Evolutionary conservation across 2,113 vertebrate species (phyloP).

Genomic region (Epinephelus fuscoguttatus): DNA sequence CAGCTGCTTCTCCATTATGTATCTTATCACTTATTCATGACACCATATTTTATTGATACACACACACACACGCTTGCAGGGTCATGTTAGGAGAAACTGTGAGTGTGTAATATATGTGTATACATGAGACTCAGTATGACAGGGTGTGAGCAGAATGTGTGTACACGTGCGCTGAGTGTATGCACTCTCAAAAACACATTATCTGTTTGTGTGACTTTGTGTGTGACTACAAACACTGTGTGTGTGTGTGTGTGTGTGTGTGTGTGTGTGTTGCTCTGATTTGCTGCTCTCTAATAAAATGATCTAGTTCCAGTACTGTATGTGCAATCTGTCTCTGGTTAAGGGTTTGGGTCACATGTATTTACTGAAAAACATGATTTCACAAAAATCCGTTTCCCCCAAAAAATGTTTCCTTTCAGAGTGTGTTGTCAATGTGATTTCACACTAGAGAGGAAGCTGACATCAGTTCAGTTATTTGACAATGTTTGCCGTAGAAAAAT

Average conservation of each 20-base stretch:
- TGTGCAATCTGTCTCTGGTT: neutral
- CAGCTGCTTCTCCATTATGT: conserved; percentile 76
- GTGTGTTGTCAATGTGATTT: neutral
- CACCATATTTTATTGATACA: conserved; percentile 79
- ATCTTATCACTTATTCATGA: conserved; percentile 79
- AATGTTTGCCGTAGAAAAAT: too few species aligned
- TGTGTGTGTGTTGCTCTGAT: neutral
- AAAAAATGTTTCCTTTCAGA: neutral
- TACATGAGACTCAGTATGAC: conserved; percentile 29
- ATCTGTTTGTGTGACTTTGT: conserved; percentile 26
- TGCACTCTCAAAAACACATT: conserved; percentile 17
- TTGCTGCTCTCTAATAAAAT: neutral
- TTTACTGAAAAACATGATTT: neutral
- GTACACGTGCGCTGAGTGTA: conserved; percentile 26
- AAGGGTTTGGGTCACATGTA: neutral
- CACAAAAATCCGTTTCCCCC: neutral
- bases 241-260: conserved; percentile 26
- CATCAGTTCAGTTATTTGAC: neutral
- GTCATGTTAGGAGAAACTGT: conserved; percentile 57
- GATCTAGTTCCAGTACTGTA: neutral
- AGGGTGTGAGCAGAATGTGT: conserved; percentile 42
- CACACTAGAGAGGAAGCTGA: neutral
- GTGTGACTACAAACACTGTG: conserved; percentile 29
- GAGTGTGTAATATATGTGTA: conserved; percentile 50
- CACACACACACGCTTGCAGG: conserved; percentile 44